Evolutionary conservation across 37 sponge, comb jelly and placozoan species (phyloP).

Genomic region (Chondrilla cf. caribensis): DNA sequence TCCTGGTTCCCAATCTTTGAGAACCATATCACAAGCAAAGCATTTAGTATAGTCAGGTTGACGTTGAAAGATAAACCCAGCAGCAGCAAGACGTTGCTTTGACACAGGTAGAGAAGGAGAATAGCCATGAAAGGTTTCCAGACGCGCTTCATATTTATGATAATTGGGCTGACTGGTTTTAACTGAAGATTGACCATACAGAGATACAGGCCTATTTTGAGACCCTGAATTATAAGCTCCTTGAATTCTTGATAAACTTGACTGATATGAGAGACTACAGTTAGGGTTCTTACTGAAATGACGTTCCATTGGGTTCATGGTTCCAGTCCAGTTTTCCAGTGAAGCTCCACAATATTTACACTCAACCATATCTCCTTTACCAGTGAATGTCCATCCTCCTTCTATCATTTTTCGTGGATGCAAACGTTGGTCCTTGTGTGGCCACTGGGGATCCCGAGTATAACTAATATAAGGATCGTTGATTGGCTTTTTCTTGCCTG

Average conservation of each 20-base stretch:
- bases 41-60: conserved; percentile 5
- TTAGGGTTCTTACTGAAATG: too few species aligned
- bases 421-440: neutral
- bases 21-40: conserved; percentile 15
- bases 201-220: too few species aligned
- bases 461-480: neutral
- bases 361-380: neutral
- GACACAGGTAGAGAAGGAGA: neutral
- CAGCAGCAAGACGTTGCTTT: conserved; percentile 4
- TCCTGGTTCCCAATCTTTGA: neutral
- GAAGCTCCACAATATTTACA: neutral
- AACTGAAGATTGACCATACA: too few species aligned
- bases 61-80: neutral
- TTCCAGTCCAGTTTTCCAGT: neutral
- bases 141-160: neutral
- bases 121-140: neutral
- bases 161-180: neutral
- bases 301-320: too few species aligned
- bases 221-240: too few species aligned
- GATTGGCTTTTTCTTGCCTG: neutral
- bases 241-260: too few species aligned
- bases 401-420: neutral
- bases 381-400: neutral
- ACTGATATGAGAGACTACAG: too few species aligned
- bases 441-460: neutral